phyloP scores from a whole-genome alignment of 2,113 vertebrate species.

The Cettia cetti region DNA sequence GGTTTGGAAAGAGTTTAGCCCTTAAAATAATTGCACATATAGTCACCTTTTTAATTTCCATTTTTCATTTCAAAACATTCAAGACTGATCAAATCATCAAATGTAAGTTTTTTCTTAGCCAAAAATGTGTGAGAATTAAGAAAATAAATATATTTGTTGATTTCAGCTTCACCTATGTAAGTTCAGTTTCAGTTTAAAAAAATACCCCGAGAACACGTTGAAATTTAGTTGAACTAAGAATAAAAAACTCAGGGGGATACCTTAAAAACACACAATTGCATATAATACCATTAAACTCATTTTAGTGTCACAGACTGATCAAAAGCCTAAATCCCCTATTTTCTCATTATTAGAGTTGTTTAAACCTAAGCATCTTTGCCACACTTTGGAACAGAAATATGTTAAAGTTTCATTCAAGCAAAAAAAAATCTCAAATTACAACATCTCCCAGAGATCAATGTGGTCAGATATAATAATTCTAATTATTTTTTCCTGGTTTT shows the following conservation, averaged over 20 bases:
- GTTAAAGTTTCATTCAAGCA: neutral
- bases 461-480: neutral
- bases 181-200: neutral
- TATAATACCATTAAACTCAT: neutral
- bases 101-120: neutral
- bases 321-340: neutral
- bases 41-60: neutral
- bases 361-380: neutral
- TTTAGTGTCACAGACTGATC: neutral
- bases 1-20: neutral
- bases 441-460: neutral
- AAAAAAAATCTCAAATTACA: neutral
- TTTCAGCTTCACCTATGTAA: neutral
- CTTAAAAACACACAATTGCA: neutral
- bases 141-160: neutral
- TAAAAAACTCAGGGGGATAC: neutral
- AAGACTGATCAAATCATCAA: neutral
- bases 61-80: neutral
- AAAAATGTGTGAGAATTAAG: neutral
- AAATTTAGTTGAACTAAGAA: neutral
- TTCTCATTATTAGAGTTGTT: neutral
- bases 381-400: neutral
- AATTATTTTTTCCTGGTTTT: neutral
- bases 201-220: rapidly evolving
- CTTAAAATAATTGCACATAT: neutral